Evolutionary conservation across 2,797 vertebrate genomes (phyloP), one percentile per base, ranked within the genome.

Genomic region (Brachymystax lenok): DNA sequence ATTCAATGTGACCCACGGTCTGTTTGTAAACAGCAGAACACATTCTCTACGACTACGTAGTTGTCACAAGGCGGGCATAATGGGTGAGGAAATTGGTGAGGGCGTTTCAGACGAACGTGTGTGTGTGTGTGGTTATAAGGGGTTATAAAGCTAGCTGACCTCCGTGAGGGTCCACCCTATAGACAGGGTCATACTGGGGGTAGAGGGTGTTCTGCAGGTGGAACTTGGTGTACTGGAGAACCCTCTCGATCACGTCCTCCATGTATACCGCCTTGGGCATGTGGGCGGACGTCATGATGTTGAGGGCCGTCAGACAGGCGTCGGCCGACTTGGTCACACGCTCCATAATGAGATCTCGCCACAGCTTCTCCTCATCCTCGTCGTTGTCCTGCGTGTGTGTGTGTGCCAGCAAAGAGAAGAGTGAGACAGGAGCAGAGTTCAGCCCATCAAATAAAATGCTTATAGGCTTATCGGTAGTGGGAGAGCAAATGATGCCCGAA

Each of bases 251-350:
- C 83, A 99, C 96, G 0, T 99, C 98, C 77, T 99, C 98, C 51
- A 99, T 97, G 87, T 99, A 99, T 64, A 99, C 98, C 27, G 96
- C 98, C 91, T 99, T 98, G 76, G 97, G 96, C 97, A 99, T 99
- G 85, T 94, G 95, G 54, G 94, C 92, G 4, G 98, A 98, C 1
- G 98, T 99, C 98, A 99, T 98, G 82, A 99, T 96, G 92, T 98
- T 96, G 88, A 99, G 96, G 8, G 96, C 96, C 33, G 95, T 98
- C 89, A 99, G 92, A 88, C 97, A 99, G 83, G 98, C 97, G 82
- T 99, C 98, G 1, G 98, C 98, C 67, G 98, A 99, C 89, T 98
- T 98, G 59, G 96, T 97, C 81, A 99, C 97, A 75, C 98, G 94
- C 35, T 99, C 98, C 95, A 99, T 97, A 88, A 99, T 99, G 76